Percentiles rank a stretch among this genome's conserved stretches.
Conservation (phyloP, 2,888 invertebrate species). For the Drosophila imparisetae region DNA sequence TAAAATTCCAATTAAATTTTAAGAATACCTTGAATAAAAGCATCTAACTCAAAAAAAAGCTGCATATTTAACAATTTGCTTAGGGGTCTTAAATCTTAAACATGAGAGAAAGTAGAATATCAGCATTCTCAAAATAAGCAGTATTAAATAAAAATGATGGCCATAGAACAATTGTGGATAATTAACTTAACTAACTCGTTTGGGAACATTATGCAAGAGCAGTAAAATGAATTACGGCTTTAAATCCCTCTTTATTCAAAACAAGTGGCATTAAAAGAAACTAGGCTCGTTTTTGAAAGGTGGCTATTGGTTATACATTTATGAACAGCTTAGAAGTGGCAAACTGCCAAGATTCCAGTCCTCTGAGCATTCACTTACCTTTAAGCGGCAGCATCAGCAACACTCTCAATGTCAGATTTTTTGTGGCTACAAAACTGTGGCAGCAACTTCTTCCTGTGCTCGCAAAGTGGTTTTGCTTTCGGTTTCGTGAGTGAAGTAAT, state of each 20-base stretch:
- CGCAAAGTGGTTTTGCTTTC: conserved; percentile 57
- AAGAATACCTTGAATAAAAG: not conserved
- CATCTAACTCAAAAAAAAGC: not conserved
- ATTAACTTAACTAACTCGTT: not conserved
- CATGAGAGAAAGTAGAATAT: not conserved
- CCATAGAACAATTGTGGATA: not conserved
- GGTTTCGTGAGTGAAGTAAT: conserved; percentile 67
- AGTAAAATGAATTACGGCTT: not conserved
- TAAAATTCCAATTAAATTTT: not conserved
- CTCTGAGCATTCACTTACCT: conserved; percentile 69
- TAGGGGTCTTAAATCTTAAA: not conserved
- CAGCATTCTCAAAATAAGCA: not conserved
- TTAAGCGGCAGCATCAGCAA: conserved; percentile 71
- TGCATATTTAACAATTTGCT: not conserved
- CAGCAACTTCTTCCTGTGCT: conserved; percentile 67
- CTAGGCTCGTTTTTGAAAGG: conserved; percentile 60
- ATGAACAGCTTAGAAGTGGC: conserved; percentile 28
- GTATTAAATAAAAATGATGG: not conserved
- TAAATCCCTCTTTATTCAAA: not conserved
- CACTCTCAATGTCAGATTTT: conserved; percentile 65
- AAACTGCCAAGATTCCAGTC: conserved; percentile 29
- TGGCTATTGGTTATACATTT: conserved; percentile 28
- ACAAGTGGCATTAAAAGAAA: conserved; percentile 6
- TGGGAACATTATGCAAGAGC: not conserved
- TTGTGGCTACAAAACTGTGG: conserved; percentile 58